Base-by-base conservation (phyloP, 2,113 vertebrate genomes). In the Perca fluviatilis region DNA sequence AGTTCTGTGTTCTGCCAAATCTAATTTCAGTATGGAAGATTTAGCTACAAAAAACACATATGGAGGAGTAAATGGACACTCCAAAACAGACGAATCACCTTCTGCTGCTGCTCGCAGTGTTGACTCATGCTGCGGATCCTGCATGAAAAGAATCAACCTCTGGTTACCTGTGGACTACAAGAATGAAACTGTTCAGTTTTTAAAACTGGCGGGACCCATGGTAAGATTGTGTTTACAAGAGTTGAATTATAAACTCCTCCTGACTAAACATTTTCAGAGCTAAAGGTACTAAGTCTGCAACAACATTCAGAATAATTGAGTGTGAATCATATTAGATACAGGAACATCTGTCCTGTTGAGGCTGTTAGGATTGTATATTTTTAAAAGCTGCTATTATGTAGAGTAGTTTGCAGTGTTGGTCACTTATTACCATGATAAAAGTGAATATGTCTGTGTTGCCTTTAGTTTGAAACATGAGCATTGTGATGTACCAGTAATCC, bases 121-220 rank as follows among this genome's bases (percentile, higher is more conserved):
- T 89, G 90, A 92, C 73, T 91, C 89, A 83, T 82, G 74, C 87
- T 94, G 93, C 78, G 61, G 89, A 83, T 79, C 77, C 73, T 93
- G 87, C 81, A 53, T 79, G 65, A 85, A 77, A 79, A 85, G 73
- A 66, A 33, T 90, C 21, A 70, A 65, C 23, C 47, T 27, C 61
- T 66, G 84, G 63, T 74, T 91, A 67, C 91, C 94, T 16, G 83
- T 36, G 27, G 82, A 79, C 33, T 95, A 91, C 83, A 91, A 90
- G 88, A 86, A 84, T 74, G 94, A 95, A 86, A 68, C 66, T 0
- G 13, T 88, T 54, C 77, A 92, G 63, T 11, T 93, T 58, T 63
- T 94, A 18, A 95, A 92, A 89, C 84, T 95, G 70, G 80, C 89
- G 0, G 93, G 89, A 78, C 93, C 94, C 2, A 84, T 93, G 92